Evolutionary conservation across 2,797 vertebrate species (phyloP).

Genomic region (Sebastiscus tertius): DNA sequence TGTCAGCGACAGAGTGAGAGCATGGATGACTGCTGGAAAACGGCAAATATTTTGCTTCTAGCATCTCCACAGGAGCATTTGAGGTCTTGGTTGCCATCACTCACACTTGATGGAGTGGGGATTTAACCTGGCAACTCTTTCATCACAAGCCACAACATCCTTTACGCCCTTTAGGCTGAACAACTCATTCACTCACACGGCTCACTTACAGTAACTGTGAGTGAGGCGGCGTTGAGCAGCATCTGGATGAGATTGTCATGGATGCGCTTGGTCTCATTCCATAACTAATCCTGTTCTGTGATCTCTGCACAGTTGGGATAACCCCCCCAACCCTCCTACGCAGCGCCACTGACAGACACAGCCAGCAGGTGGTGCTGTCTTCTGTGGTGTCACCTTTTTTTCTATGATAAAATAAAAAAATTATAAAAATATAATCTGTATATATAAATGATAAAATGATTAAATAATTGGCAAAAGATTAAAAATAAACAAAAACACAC

Average conservation of each 20-base stretch:
- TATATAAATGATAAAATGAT: too few relatives aligned
- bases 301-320: background rate
- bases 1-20: conserved; percentile 36
- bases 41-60: background rate
- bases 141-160: conserved; percentile 12
- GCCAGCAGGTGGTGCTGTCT: conserved; percentile 85
- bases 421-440: too few relatives aligned
- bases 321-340: background rate
- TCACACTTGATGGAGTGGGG: background rate
- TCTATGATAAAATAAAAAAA: too few relatives aligned
- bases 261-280: conserved; percentile 16
- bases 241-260: conserved; percentile 28
- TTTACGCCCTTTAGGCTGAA: background rate
- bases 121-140: conserved; percentile 7
- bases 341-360: conserved; percentile 36
- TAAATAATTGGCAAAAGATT: too few relatives aligned
- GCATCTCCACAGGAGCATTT: too few relatives aligned
- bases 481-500: rapidly evolving
- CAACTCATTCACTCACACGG: conserved; percentile 14
- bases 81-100: background rate
- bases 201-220: conserved; percentile 16
- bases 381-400: conserved; percentile 66
- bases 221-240: conserved; percentile 1
- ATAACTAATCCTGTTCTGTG: conserved; percentile 21
- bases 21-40: conserved; percentile 7